phyloP scores from a whole-genome alignment of 2,888 invertebrate species.

The Papilio demoleus region DNA sequence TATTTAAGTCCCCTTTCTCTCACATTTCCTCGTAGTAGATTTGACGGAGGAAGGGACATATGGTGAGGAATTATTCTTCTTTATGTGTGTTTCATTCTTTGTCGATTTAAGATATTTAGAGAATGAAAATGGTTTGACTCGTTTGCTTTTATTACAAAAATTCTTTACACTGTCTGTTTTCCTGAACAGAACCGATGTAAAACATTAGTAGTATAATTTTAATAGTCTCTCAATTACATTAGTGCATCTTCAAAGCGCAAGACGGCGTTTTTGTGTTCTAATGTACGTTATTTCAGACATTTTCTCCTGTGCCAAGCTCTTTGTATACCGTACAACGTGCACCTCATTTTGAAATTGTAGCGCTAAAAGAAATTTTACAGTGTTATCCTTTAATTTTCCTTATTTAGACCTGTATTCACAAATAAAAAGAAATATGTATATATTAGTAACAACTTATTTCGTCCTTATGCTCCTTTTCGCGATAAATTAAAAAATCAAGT shows the following conservation, averaged over 20 bases:
- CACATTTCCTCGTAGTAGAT: no score
- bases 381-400: conserved; percentile 35
- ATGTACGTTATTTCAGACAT: conserved; percentile 35
- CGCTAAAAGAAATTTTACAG: conserved; percentile 31
- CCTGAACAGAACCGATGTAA: neutral
- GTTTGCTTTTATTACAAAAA: no score
- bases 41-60: no score
- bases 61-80: no score
- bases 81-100: no score
- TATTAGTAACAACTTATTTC: neutral
- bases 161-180: no score
- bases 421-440: neutral
- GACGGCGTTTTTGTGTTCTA: conserved; percentile 35
- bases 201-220: neutral
- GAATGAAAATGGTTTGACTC: no score
- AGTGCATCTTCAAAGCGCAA: conserved; percentile 15
- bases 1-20: no score
- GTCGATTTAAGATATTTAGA: no score
- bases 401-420: neutral
- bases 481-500: no score
- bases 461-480: no score
- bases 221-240: conserved; percentile 20
- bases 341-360: conserved; percentile 33
- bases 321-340: conserved; percentile 15
- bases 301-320: conserved; percentile 14